Evolutionary conservation across 1,140 invertebrate species (phyloP).

Genomic region (Caenorhabditis briggsae): DNA sequence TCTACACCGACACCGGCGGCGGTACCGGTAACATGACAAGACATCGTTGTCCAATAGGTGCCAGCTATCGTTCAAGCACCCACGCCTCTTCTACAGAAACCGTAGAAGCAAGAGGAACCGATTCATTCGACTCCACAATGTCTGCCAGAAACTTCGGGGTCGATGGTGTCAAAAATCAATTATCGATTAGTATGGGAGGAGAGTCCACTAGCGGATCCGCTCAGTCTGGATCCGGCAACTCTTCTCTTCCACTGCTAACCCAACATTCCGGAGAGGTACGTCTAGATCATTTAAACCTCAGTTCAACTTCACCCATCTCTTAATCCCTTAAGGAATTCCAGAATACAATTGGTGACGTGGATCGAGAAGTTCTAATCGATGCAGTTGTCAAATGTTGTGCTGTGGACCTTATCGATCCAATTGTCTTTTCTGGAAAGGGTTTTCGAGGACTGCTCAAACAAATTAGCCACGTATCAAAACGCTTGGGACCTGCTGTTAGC

Average conservation of each 20-base stretch:
- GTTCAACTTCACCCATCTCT: background rate
- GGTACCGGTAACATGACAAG: conserved; percentile 75
- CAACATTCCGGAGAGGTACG: conserved; percentile 55
- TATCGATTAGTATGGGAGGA: background rate
- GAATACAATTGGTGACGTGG: conserved; percentile 71
- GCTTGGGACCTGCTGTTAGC: background rate
- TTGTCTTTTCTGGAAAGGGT: conserved; percentile 63
- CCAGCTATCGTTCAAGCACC: conserved; percentile 73
- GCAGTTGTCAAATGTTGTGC: conserved; percentile 74
- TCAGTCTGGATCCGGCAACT: background rate
- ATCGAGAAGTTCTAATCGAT: conserved; percentile 73
- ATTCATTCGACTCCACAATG: conserved; percentile 58
- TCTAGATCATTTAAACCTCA: background rate
- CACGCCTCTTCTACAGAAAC: conserved; percentile 61
- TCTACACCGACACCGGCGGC: conserved; percentile 77
- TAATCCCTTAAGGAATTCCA: conserved; percentile 37
- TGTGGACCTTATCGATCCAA: conserved; percentile 73
- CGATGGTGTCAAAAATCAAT: background rate
- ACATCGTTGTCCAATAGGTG: conserved; percentile 74
- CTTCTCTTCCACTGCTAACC: conserved; percentile 7
- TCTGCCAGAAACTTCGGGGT: conserved; percentile 8
- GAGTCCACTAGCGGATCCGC: background rate
- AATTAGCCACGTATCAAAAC: conserved; percentile 49
- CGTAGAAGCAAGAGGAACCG: conserved; percentile 1
- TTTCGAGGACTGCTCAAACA: conserved; percentile 53